These are phyloP conservation scores for Lasioglossum oenotherae DNA, from an alignment of 2,888 invertebrate genomes.

Conservation along the genomic window DNA sequence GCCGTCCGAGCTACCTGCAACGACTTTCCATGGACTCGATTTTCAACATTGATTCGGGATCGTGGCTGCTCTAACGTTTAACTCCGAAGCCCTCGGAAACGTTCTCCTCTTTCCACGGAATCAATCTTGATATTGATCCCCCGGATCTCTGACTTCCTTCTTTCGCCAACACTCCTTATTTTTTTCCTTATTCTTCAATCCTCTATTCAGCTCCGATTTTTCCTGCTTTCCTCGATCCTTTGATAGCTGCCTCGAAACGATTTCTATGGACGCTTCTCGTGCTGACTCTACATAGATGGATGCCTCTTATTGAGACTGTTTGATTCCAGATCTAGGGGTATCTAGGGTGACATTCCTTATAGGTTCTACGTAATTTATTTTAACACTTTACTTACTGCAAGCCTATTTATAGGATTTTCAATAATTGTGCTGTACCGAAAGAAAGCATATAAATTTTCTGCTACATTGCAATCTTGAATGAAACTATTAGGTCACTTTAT, in stretches of 20 bases:
- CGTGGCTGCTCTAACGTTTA: background rate
- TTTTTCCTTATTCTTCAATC: background rate
- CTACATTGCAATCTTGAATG: no score
- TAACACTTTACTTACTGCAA: no score
- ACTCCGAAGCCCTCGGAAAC: background rate
- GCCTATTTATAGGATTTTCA: no score
- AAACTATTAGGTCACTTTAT: no score
- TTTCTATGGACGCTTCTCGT: background rate
- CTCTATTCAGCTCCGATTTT: background rate
- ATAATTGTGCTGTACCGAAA: no score
- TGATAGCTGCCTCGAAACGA: background rate
- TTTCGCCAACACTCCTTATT: background rate
- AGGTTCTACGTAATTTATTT: background rate
- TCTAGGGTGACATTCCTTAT: no score
- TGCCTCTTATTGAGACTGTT: background rate
- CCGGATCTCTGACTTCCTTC: conserved; percentile 23
- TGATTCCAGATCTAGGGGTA: background rate
- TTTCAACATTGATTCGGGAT: conserved; percentile 53
- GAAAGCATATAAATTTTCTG: no score
- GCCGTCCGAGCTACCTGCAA: conserved; percentile 65
- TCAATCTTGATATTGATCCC: conserved; percentile 30
- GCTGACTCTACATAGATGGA: background rate
- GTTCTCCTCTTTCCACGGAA: conserved; percentile 3
- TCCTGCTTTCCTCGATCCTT: background rate
- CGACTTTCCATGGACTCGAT: conserved; percentile 79